A percentile compares a stretch with the other conserved stretches of the same genome.
Conservation (phyloP, 2,113 vertebrate genomes). For the Chaetorhynchus papuensis region DNA sequence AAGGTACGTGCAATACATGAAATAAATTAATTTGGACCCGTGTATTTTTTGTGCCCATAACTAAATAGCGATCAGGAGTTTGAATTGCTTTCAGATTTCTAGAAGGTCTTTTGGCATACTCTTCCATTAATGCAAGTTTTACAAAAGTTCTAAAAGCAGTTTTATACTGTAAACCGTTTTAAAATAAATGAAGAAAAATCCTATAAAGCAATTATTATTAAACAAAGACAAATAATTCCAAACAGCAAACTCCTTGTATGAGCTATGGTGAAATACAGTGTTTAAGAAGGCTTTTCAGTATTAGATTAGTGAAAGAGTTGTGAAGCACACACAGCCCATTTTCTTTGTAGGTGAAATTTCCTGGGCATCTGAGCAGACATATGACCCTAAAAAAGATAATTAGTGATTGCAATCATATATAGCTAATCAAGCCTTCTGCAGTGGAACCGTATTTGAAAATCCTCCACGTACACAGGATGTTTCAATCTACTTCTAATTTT, state of each 20-base stretch:
- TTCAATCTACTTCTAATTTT: constrained; percentile 15
- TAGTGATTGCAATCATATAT: constrained; percentile 73
- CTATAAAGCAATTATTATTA: neutral
- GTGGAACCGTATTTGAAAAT: constrained; percentile 63
- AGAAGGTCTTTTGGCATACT: neutral
- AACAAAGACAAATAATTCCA: constrained; percentile 30
- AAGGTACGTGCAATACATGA: neutral
- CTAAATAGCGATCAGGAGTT: neutral
- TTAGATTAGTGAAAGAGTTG: constrained; percentile 38
- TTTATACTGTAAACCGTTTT: neutral
- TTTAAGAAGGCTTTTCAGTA: constrained; percentile 29
- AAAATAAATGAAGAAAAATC: constrained; percentile 2
- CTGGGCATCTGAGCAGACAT: constrained; percentile 54
- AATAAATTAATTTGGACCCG: neutral
- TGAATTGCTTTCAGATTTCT: neutral
- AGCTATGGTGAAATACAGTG: neutral
- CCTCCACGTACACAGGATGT: neutral
- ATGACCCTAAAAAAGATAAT: constrained; percentile 68
- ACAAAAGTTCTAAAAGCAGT: neutral
- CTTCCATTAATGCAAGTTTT: neutral
- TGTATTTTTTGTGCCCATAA: neutral
- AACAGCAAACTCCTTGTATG: constrained; percentile 1
- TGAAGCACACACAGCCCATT: neutral
- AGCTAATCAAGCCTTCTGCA: constrained; percentile 67
- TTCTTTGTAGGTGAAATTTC: constrained; percentile 66